Conservation (phyloP, 2,113 vertebrate genomes). For the Proterorhinus semilunaris region DNA sequence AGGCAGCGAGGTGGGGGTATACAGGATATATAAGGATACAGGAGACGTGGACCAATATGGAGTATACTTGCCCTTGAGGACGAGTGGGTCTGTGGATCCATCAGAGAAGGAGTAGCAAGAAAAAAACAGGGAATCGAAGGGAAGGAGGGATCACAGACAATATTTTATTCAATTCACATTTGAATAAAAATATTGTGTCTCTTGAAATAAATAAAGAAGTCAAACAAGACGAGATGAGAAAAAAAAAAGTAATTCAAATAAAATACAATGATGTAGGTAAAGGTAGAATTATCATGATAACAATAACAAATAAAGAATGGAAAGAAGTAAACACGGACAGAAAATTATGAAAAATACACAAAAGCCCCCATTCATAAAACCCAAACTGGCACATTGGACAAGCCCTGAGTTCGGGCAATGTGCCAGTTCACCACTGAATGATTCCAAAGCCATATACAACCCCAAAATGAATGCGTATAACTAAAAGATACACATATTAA, state of each 20-base stretch:
- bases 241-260: slow-evolving; percentile 67
- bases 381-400: slow-evolving; percentile 67
- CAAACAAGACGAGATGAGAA: slow-evolving; percentile 84
- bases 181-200: slow-evolving; percentile 99
- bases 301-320: slow-evolving; percentile 45
- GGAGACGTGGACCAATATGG: slow-evolving; percentile 95
- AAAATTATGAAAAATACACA: slow-evolving; percentile 66
- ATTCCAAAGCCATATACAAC: slow-evolving; percentile 77
- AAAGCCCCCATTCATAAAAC: slow-evolving; percentile 59
- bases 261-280: slow-evolving; percentile 25
- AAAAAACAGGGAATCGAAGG: slow-evolving; percentile 92
- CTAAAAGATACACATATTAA: slow-evolving; percentile 53
- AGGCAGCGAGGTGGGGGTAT: slow-evolving; percentile 64
- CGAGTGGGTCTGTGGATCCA: slow-evolving; percentile 97
- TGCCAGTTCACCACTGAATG: slow-evolving; percentile 75
- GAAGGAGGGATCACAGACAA: slow-evolving; percentile 97
- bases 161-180: slow-evolving; percentile 99
- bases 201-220: slow-evolving; percentile 78
- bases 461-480: slow-evolving; percentile 35
- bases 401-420: slow-evolving; percentile 56
- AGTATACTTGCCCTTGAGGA: slow-evolving; percentile 99
- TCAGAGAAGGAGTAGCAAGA: slow-evolving; percentile 97
- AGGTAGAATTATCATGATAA: slow-evolving; percentile 35
- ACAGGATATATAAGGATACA: slow-evolving; percentile 71
- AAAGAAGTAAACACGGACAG: slow-evolving; percentile 56